Base-by-base conservation (phyloP, 2,797 vertebrate genomes). In the Artibeus jamaicensis region DNA sequence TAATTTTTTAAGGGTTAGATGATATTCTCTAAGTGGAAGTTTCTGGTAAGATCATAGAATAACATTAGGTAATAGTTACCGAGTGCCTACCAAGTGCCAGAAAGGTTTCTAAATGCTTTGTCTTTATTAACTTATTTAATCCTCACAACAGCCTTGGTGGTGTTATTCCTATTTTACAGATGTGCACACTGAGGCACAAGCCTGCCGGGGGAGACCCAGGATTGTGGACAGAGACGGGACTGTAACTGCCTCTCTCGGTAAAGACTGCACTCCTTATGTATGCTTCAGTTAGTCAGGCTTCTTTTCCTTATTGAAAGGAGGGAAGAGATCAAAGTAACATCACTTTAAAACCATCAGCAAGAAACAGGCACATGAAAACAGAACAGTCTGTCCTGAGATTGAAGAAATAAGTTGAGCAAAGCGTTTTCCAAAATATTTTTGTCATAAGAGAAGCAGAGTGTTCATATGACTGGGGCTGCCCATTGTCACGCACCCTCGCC, bases 361-460 rank as follows among this genome's bases (percentile, higher is more conserved):
- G 62, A 86, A 37, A 59, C 29, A 19, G 26, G 19, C 39, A 73
- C 22, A 1, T 32, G n/a, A 53, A 87, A 92, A 50, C 48, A 53
- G 68, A 71, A 55, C 6, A 6, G 21, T 50, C 26, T 26, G n/a
- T 78, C 10, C 24, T 4, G 29, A 59, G 29, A 65, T 24, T 74
- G 15, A 44, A 94, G 79, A 96, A 70, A 32, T 53, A 86, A 55
- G 42, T 44, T 1, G n/a, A 71, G 9, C 9, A 21, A 9, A 6
- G 57, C 44, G 29, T 59, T 85, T 94, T 86, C 46, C 26, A 78
- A 83, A 87, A 57, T 42, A 76, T 46, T 83, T 83, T 93, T 50
- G 12, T 18, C 19, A 1, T 46, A 10, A 83, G 59, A 59, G 65
- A 86, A 81, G 62, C 19, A 78, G 29, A 59, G 5, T 32, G 9